Evolutionary conservation across 2,797 vertebrate species (phyloP).

Genomic region (Babyrousa celebensis): DNA sequence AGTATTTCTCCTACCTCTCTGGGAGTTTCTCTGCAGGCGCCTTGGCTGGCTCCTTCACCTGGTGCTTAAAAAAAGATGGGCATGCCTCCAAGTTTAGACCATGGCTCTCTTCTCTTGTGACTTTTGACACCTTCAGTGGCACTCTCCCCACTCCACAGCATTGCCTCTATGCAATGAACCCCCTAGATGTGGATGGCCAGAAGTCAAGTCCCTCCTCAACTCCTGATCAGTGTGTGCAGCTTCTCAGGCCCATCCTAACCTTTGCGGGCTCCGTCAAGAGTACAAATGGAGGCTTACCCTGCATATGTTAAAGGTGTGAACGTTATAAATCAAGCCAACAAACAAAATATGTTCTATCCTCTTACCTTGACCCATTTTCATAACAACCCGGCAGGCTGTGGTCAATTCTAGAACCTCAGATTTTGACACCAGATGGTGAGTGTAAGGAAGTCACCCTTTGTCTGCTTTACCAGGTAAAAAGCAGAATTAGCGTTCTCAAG

Average conservation of each 20-base stretch:
- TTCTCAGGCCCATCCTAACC: neutral
- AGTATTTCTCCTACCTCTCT: neutral
- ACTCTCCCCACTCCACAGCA: neutral
- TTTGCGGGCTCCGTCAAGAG: neutral
- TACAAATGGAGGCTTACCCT: neutral
- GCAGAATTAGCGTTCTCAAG: neutral
- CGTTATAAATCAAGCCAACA: conserved; percentile 20
- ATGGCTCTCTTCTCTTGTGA: neutral
- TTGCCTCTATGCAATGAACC: neutral
- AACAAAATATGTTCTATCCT: neutral
- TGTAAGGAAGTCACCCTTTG: neutral
- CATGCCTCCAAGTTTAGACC: neutral
- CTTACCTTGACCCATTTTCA: neutral
- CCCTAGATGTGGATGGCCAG: neutral
- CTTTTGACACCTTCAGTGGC: neutral
- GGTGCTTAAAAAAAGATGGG: conserved; percentile 1
- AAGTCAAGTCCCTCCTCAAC: neutral
- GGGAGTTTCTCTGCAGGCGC: neutral
- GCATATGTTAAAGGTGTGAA: neutral
- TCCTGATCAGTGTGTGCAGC: neutral
- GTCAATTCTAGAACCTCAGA: neutral
- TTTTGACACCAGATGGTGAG: too few species aligned
- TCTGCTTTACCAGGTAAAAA: conserved; percentile 6
- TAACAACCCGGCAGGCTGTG: neutral
- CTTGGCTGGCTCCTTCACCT: neutral